These are phyloP conservation scores for Orussus abietinus DNA, from an alignment of 1,140 invertebrate species.

Conservation along the genomic window DNA sequence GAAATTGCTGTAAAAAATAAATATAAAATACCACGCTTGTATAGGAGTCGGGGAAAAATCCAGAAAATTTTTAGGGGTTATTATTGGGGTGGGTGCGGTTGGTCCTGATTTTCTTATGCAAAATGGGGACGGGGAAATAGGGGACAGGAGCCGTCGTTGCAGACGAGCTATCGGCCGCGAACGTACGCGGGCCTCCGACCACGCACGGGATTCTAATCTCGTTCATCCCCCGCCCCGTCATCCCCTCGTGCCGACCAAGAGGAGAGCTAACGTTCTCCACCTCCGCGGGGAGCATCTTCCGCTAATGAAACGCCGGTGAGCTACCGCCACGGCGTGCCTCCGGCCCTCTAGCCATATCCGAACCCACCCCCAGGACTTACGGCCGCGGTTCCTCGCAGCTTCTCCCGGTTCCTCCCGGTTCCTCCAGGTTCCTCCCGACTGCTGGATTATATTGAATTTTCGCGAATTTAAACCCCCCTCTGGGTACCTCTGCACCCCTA, in stretches of 20 bases:
- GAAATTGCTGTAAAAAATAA: too few species aligned
- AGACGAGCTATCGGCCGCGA: too few species aligned
- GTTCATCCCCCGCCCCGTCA: constrained; percentile 31
- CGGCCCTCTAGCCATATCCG: constrained; percentile 31
- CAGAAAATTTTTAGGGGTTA: too few species aligned
- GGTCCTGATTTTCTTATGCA: too few species aligned
- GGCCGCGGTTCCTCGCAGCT: constrained; percentile 26
- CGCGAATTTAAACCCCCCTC: constrained; percentile 22
- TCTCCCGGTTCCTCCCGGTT: constrained; percentile 3
- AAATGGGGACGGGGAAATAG: too few species aligned
- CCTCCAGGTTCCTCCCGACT: too few species aligned
- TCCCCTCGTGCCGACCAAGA: constrained; percentile 24
- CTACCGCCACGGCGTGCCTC: constrained; percentile 50
- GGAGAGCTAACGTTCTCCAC: constrained; percentile 21
- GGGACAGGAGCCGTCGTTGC: too few species aligned
- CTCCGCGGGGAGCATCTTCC: constrained; percentile 48
- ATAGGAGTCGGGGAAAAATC: too few species aligned
- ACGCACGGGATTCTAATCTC: constrained; percentile 50
- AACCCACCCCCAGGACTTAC: constrained; percentile 43
- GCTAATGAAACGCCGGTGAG: constrained; percentile 54
- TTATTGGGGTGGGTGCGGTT: too few species aligned
- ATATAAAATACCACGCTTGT: too few species aligned
- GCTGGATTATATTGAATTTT: constrained; percentile 26
- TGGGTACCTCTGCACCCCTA: too few species aligned
- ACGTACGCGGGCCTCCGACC: too few species aligned